Percentiles rank a stretch among this genome's conserved stretches.
phyloP scores from a whole-genome alignment of 2,113 vertebrate genomes.

The Dermatemys mawii region DNA sequence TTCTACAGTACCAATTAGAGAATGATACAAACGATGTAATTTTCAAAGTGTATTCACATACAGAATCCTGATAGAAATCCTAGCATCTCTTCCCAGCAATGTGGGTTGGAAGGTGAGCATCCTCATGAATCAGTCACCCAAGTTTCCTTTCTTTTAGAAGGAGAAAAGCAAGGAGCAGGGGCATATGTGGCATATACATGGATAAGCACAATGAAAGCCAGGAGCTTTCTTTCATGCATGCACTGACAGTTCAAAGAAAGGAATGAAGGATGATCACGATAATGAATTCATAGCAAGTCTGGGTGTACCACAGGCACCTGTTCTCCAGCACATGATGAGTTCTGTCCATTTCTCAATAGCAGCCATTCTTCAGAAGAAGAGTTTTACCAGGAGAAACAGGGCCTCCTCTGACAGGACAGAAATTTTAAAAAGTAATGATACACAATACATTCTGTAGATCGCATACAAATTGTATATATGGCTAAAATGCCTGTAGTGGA shows the following conservation, averaged over 20 bases:
- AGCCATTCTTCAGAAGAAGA: not conserved
- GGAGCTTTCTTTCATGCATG: not conserved
- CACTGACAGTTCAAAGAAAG: not conserved
- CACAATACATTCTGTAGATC: not conserved
- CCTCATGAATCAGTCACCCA: not conserved
- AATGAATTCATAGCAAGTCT: not conserved
- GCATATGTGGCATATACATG: not conserved
- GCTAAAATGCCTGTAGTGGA: not conserved
- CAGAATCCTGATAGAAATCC: not conserved
- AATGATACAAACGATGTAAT: not conserved
- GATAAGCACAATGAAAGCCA: not conserved
- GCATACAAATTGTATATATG: not conserved
- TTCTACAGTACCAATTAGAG: not conserved
- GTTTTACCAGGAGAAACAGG: not conserved
- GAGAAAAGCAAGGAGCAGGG: not conserved
- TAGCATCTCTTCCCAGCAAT: not conserved
- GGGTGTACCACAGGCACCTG: too few relatives aligned
- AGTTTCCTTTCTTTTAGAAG: not conserved
- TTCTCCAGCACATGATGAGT: not conserved
- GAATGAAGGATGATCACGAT: not conserved
- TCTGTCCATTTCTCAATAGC: not conserved
- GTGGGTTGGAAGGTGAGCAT: not conserved
- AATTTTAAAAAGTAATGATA: not conserved
- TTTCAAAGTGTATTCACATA: not conserved
- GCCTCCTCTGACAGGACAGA: not conserved